Base-by-base conservation (phyloP, 2,888 invertebrate genomes). In the Cheilosia vulpina region DNA sequence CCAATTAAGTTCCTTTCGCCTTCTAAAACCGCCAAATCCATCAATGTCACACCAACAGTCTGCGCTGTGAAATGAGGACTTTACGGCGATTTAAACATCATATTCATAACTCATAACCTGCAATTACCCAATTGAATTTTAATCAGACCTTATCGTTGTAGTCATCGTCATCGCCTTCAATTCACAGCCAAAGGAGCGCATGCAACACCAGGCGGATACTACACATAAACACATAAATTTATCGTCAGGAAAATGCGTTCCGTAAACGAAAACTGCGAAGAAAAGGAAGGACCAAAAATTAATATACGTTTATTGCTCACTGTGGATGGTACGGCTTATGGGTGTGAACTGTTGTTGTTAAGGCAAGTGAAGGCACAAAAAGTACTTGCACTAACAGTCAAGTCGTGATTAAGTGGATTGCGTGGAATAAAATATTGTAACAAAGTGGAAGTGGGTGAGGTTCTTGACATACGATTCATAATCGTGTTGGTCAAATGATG, bases 81-180 rank as follows among this genome's bases (percentile, higher is more conserved):
- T 21, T 60, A 45, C 50, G 62, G 65, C 47, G n/a, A 47, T 73
- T 55, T 63, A 78, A 68, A 34, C 57, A 43, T 62, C 19, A 78
- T 21, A 21, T 21, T 21, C 21, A 21, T 73, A 65, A 55, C 62
- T 78, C 66, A 72, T 62, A 68, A 78, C 55, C 52, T 72, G 78
- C 78, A 78, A 78, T 73, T 73, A 83, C 57, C 41, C 78, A 78
- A 83, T 83, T 73, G 73, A 73, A 83, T 68, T 66, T 71, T 69
- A 81, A 81, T 71, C 80, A 63, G 50, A 38, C 73, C 9, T 57
- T 45, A 1, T 11, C 47, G 38, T 66, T 38, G 17, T 21, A 17
- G 15, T 24, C 57, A 24, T 53, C 45, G 17, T 45, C 53, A 63
- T 73, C 55, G 53, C 5, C 45, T 9, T 31, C n/a, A 45, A 7